Evolutionary conservation across 2,113 vertebrate genomes (phyloP).

Genomic region (Orthonyx spaldingii): DNA sequence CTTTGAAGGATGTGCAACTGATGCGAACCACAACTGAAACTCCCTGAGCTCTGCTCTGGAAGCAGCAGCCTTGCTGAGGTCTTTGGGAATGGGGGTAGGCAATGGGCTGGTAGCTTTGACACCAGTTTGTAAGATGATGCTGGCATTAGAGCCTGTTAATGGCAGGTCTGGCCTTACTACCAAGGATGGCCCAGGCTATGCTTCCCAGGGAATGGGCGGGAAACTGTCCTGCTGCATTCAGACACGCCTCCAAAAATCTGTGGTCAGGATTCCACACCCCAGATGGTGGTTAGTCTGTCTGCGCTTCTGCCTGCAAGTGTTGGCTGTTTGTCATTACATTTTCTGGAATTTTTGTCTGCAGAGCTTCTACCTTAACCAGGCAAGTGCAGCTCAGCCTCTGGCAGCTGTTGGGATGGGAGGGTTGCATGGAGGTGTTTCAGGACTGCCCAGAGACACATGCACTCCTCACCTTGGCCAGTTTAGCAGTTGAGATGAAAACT

Average conservation of each 20-base stretch:
- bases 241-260: not conserved
- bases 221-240: not conserved
- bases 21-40: not conserved
- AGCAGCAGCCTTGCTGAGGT: not conserved
- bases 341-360: not conserved
- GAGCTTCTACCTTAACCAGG: not conserved
- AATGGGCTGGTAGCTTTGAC: not conserved
- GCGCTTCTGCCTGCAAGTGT: rapidly evolving
- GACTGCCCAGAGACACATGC: not conserved
- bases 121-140: not conserved
- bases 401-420: not conserved
- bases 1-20: not conserved
- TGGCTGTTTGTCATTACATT: rapidly evolving
- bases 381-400: not conserved
- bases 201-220: not conserved
- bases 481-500: constrained; percentile 21
- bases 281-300: not conserved
- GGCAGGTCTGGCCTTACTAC: not conserved
- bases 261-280: not conserved
- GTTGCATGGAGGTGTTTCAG: not conserved
- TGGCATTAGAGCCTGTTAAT: not conserved
- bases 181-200: rapidly evolving
- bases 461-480: not conserved
- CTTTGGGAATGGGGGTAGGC: not conserved
- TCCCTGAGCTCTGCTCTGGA: not conserved